Evolutionary conservation across 2,888 invertebrate genomes (phyloP).

Genomic region (Hemistola chrysoprasaria): DNA sequence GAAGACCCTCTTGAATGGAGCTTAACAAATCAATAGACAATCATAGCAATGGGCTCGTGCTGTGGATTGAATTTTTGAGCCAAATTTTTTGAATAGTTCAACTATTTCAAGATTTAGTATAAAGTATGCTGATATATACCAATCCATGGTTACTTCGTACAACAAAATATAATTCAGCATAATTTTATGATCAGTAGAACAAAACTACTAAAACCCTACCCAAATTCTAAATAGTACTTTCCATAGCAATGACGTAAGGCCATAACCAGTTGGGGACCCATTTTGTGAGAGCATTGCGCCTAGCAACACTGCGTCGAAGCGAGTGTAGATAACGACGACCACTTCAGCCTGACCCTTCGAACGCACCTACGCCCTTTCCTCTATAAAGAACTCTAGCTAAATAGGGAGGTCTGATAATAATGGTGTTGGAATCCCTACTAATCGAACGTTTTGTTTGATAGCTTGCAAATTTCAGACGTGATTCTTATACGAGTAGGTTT

Average conservation of each 20-base stretch:
- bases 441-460: constrained; percentile 25
- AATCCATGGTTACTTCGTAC: no score
- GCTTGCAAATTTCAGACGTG: constrained; percentile 28
- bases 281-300: constrained; percentile 51
- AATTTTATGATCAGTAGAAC: not conserved
- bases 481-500: constrained; percentile 25
- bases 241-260: constrained; percentile 65
- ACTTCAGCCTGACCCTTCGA: constrained; percentile 12
- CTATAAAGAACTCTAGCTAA: constrained; percentile 6
- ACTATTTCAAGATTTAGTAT: no score
- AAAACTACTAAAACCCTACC: not conserved
- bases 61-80: no score
- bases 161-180: not conserved
- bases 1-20: constrained; percentile 14
- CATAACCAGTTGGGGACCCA: constrained; percentile 48
- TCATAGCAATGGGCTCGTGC: no score
- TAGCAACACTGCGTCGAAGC: constrained; percentile 66
- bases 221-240: constrained; percentile 14
- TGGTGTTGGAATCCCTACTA: constrained; percentile 16
- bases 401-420: constrained; percentile 10
- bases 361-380: constrained; percentile 13
- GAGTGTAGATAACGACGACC: constrained; percentile 17
- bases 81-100: no score
- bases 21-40: constrained; percentile 14
- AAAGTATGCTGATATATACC: no score